phyloP scores from a whole-genome alignment of 2,113 vertebrate species.

The Nycticorax nycticorax region DNA sequence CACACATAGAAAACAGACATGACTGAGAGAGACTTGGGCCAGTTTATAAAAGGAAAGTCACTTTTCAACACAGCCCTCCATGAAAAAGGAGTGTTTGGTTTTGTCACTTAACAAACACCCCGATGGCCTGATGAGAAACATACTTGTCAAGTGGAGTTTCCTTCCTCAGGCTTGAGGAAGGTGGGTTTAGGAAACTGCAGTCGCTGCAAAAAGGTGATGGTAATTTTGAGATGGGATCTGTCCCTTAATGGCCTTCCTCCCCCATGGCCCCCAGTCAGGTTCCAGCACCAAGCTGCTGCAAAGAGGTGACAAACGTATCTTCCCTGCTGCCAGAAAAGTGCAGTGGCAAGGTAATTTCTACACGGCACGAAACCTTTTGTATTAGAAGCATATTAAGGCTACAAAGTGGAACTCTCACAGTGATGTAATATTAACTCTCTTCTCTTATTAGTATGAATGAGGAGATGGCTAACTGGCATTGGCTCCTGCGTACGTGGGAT shows the following conservation, averaged over 20 bases:
- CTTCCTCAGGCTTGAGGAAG: not conserved
- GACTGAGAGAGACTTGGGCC: not conserved
- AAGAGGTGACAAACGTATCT: not conserved
- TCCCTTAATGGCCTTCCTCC: not conserved
- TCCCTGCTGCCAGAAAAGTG: not conserved
- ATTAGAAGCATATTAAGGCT: not conserved
- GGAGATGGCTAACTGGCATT: not conserved
- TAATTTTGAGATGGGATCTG: not conserved
- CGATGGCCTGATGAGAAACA: not conserved
- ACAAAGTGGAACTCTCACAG: not conserved
- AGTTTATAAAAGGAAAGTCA: conserved; percentile 31
- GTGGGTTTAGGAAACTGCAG: not conserved
- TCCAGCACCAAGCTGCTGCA: not conserved
- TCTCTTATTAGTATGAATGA: not conserved
- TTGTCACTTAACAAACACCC: not conserved
- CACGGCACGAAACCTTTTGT: not conserved
- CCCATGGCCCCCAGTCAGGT: fast-evolving
- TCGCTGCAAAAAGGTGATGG: not conserved
- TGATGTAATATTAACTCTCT: not conserved
- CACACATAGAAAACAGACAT: not conserved
- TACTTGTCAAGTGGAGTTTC: not conserved
- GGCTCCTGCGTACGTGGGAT: not conserved
- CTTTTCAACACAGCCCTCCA: not conserved
- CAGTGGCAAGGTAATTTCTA: not conserved
- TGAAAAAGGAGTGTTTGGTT: not conserved